These are phyloP conservation scores for Drosophila virilis DNA, from an alignment of 1,140 invertebrate species.

Conservation along the genomic window DNA sequence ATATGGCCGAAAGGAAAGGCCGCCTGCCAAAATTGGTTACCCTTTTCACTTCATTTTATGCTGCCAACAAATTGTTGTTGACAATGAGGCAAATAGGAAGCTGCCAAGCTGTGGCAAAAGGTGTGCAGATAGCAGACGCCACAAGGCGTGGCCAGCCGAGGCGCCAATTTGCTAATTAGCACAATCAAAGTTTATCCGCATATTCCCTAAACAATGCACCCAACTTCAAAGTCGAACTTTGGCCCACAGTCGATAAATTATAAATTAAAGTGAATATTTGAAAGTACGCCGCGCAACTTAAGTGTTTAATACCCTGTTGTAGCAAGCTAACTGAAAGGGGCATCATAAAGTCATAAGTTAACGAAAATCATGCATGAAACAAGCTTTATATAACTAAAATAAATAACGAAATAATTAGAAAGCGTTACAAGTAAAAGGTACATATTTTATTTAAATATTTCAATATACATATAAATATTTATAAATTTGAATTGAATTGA, in stretches of 20 bases:
- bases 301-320: slow-evolving; percentile 13
- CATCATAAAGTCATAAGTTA: too few species aligned
- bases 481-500: too few species aligned
- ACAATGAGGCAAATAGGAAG: slow-evolving; percentile 15
- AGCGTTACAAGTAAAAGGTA: too few species aligned
- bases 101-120: background rate
- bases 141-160: background rate
- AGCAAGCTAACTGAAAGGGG: too few species aligned
- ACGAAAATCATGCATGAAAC: too few species aligned
- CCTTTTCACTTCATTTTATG: slow-evolving; percentile 74
- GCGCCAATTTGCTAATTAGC: slow-evolving; percentile 75
- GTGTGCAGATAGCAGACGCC: background rate
- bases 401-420: too few species aligned
- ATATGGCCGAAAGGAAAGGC: too few species aligned
- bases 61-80: slow-evolving; percentile 49
- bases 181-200: slow-evolving; percentile 68
- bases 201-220: slow-evolving; percentile 42
- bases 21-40: slow-evolving; percentile 69
- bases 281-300: slow-evolving; percentile 33
- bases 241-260: slow-evolving; percentile 65
- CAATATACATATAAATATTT: too few species aligned
- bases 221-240: slow-evolving; percentile 47
- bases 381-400: too few species aligned
- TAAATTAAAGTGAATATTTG: slow-evolving; percentile 79
- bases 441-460: too few species aligned